Evolutionary conservation across 2,888 invertebrate species (phyloP), one percentile per base, ranked within the genome.

Genomic region (Aphodius granarius): DNA sequence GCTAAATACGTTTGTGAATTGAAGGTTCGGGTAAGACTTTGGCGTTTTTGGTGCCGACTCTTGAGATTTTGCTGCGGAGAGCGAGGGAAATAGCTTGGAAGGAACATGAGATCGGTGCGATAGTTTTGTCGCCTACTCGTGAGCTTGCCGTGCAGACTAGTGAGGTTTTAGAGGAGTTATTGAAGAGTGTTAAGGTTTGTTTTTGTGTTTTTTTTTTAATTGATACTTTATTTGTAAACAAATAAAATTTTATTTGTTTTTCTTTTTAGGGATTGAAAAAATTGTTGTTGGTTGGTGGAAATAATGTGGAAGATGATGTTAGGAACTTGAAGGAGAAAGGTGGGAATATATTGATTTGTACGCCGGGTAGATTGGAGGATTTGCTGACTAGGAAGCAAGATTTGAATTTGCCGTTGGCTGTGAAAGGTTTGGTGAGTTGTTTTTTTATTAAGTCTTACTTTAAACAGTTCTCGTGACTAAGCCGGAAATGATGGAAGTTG

Each of bases 1-100:
- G 0, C 16, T 43, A 15, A 20, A 66, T 15, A 5, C 72, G 6
- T n/a, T 75, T 72, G 9, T 65, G 23, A 62, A 20, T 16, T 71
- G 79, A 80, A 86, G 99, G 99, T 3, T 98, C 98, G 79, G 99
- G 99, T 0, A 99, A 99, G 88, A 99, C 99, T 0, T 87, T 99
- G 63, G 97, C 99, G 0, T 99, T 99, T 87, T 88, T 99, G 13
- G 92, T 99, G 66, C 99, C 99, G 0, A 86, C 97, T 83, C 83
- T 99, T 72, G 96, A 99, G 88, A 92, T 97, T 82, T 87, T 99
- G 71, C 88, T 91, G 78, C 89, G 90, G 74, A 88, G 92, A 81
- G 90, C 89, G 81, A 88, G 89, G 63, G 90, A 91, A 68, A 89
- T 90, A 18, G 89, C 91, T 0, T 91, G 95, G 89, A 91, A 91